Conservation (phyloP, 2,797 vertebrate genomes). For the Sebastes diploproa region DNA sequence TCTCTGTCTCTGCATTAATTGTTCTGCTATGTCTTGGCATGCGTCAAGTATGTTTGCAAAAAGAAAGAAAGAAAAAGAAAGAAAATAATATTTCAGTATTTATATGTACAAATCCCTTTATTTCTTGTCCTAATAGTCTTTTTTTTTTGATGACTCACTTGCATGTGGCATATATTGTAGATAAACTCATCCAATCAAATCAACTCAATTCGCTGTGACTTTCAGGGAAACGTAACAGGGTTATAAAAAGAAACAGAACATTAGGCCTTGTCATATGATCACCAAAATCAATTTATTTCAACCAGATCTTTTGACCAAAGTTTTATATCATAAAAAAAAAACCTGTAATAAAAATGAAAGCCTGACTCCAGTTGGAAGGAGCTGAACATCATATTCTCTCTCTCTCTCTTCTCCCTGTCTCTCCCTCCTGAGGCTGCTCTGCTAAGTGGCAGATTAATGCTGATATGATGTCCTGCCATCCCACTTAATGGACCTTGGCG, state of each 20-base stretch:
- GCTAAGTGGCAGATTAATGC: conserved; percentile 84
- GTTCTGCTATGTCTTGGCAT: not conserved
- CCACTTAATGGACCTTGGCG: conserved; percentile 83
- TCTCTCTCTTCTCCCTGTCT: conserved; percentile 28
- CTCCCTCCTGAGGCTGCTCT: conserved; percentile 68
- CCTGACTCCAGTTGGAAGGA: conserved; percentile 32
- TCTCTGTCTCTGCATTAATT: not conserved
- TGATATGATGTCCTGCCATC: conserved; percentile 82
- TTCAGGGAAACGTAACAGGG: not conserved
- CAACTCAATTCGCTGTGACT: not conserved
- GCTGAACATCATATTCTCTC: conserved; percentile 50
- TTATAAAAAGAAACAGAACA: not conserved
- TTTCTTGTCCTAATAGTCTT: not conserved
- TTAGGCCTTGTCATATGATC: not conserved
- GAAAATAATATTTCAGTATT: not conserved
- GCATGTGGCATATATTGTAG: not conserved
- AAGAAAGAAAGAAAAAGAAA: not conserved
- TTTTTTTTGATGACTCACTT: conserved; percentile 4
- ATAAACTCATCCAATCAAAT: not conserved
- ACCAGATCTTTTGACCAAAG: conserved; percentile 9
- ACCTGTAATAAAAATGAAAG: conserved; percentile 37
- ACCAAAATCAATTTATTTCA: not conserved
- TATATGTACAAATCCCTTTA: not conserved
- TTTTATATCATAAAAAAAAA: conserved; percentile 16
- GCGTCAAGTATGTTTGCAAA: not conserved